Percentiles rank a stretch among this genome's conserved stretches.
These are phyloP conservation scores for Batillaria attramentaria DNA, from an alignment of 1,140 invertebrate genomes.

Conservation along the genomic window DNA sequence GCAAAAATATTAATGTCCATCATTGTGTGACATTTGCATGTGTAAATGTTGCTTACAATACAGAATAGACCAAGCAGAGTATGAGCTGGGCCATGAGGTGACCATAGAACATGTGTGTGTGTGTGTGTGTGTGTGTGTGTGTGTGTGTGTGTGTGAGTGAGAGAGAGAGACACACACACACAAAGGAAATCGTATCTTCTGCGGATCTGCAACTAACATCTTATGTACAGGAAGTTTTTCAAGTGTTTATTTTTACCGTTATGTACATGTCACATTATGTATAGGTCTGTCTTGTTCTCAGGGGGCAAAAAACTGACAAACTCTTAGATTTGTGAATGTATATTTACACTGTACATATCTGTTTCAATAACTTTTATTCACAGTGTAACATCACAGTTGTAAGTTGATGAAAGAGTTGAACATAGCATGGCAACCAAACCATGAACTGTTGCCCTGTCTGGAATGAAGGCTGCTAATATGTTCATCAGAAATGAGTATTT, in stretches of 20 bases:
- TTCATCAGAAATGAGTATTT: too few relatives aligned
- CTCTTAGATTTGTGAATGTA: not conserved
- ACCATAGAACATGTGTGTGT: not conserved
- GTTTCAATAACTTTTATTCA: not conserved
- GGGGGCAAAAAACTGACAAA: not conserved
- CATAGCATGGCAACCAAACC: too few relatives aligned
- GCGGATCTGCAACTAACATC: not conserved
- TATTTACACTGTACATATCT: not conserved
- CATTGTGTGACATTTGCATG: too few relatives aligned
- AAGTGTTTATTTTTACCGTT: too few relatives aligned
- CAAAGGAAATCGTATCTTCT: not conserved
- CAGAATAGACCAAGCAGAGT: not conserved
- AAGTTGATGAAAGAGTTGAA: not conserved
- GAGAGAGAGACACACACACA: not conserved
- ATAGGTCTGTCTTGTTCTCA: too few relatives aligned
- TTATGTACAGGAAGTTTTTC: not conserved
- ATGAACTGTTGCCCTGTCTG: too few relatives aligned
- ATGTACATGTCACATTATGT: not conserved
- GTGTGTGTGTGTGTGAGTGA: slow-evolving; percentile 3
- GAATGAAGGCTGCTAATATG: too few relatives aligned
- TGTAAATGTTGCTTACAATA: too few relatives aligned
- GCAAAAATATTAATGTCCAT: too few relatives aligned
- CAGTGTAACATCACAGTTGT: not conserved
- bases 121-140: not conserved
- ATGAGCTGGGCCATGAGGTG: not conserved